Evolutionary conservation across 2,113 vertebrate genomes (phyloP).

Genomic region (Sinocyclocheilus anophthalmus): DNA sequence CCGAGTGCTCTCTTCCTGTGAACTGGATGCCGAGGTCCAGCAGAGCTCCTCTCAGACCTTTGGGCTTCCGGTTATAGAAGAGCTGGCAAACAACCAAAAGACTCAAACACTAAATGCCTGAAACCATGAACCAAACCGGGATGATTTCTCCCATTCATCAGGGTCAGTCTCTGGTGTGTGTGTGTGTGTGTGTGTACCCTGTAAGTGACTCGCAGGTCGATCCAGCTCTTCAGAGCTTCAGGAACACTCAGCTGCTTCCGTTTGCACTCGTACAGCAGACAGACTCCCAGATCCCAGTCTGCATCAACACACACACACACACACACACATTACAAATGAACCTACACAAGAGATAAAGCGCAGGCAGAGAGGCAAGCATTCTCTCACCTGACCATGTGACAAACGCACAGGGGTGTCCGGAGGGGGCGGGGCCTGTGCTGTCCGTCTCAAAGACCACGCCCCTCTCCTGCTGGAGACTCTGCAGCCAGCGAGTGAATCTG

Average conservation of each 20-base stretch:
- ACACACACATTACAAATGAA: background rate
- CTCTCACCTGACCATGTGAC: conserved; percentile 94
- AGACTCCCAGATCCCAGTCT: conserved; percentile 95
- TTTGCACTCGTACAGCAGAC: conserved; percentile 90
- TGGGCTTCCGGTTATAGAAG: conserved; percentile 90
- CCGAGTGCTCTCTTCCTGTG: conserved; percentile 90
- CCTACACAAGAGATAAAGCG: no score
- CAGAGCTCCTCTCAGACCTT: conserved; percentile 90
- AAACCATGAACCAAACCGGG: background rate
- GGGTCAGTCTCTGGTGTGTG: background rate
- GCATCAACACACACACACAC: conserved; percentile 5
- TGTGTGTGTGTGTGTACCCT: conserved; percentile 73
- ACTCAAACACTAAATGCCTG: no score
- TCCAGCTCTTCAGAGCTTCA: conserved; percentile 87
- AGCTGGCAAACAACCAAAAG: conserved; percentile 65
- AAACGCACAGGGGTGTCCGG: conserved; percentile 81
- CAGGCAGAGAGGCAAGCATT: no score
- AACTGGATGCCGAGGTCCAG: conserved; percentile 93
- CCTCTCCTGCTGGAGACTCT: conserved; percentile 80
- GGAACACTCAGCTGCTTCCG: conserved; percentile 92
- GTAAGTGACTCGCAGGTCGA: conserved; percentile 91
- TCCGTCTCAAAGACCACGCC: conserved; percentile 75
- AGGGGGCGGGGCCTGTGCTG: conserved; percentile 1
- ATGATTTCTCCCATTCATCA: background rate
- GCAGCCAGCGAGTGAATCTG: conserved; percentile 88